phyloP scores from a whole-genome alignment of 2,888 invertebrate species.

The Ferrisia virgata region DNA sequence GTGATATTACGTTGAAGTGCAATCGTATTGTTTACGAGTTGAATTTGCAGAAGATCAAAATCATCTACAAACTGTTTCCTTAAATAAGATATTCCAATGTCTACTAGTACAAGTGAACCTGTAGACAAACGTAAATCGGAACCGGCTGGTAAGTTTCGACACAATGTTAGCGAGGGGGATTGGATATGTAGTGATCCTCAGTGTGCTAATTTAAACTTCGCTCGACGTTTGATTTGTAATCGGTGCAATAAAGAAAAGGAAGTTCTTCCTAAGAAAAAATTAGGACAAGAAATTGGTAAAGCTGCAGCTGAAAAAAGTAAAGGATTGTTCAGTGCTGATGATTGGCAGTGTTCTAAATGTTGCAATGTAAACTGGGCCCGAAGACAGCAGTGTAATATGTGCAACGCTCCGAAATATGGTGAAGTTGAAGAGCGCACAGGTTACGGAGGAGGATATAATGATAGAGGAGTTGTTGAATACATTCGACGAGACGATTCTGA shows the following conservation, averaged over 20 bases:
- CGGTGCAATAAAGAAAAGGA: slow-evolving; percentile 76
- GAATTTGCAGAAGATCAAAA: not conserved
- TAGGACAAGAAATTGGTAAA: slow-evolving; percentile 96
- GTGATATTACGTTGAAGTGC: not conserved
- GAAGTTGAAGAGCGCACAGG: slow-evolving; percentile 79
- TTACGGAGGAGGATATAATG: slow-evolving; percentile 91
- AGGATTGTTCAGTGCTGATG: slow-evolving; percentile 94
- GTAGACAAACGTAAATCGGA: slow-evolving; percentile 10
- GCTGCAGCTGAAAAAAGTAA: slow-evolving; percentile 96
- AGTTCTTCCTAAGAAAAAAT: slow-evolving; percentile 64
- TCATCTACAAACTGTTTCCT: not conserved
- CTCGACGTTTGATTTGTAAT: slow-evolving; percentile 84
- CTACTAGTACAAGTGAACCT: not conserved
- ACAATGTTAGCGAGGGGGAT: slow-evolving; percentile 56
- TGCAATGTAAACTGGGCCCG: slow-evolving; percentile 99
- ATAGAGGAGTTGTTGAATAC: slow-evolving; percentile 93
- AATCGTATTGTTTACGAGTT: not conserved
- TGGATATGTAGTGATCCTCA: slow-evolving; percentile 65
- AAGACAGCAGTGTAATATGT: slow-evolving; percentile 93
- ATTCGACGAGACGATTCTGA: slow-evolving; percentile 81
- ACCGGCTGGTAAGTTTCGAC: slow-evolving; percentile 48
- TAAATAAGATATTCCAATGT: not conserved
- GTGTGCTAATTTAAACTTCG: slow-evolving; percentile 94
- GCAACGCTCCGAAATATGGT: slow-evolving; percentile 96
- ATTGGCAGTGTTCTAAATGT: slow-evolving; percentile 99